Evolutionary conservation across 1,140 invertebrate species (phyloP), one percentile per base, ranked within the genome.

Genomic region (Drosophila persimilis): DNA sequence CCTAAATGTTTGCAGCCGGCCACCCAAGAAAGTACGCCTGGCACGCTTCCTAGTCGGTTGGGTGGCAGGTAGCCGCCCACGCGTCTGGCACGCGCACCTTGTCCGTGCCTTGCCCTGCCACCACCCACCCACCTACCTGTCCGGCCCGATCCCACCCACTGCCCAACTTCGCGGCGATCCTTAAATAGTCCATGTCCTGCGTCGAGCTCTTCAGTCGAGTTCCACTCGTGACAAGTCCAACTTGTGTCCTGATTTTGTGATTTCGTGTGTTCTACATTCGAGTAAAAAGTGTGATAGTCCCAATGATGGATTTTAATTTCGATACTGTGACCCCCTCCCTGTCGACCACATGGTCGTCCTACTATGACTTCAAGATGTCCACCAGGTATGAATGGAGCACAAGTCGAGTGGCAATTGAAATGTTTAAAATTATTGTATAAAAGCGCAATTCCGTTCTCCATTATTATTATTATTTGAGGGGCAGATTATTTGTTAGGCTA

Each of bases 141-240:
- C 3, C 13, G 17, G 3, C 31, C 31, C 31, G 24, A 24, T 26
- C 24, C 24, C 3, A 26, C 62, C 75, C 46, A 63, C 59, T 63
- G 41, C 3, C 29, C n/a, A 48, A 31, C 13, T 15, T 26, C 45
- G 17, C 31, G 44, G n/a, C 61, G 62, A 56, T 72, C 60, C 55
- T 88, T 86, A 86, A 88, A 86, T 86, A 86, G 83, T 45, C 48
- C 56, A 59, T 2, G 8, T 6, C 47, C 9, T 13, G 6, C 0
- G 46, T 24, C 15, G 17, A 44, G 17, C 44, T 58, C 50, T 56
- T 86, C 81, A 86, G 83, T 86, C 72, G 83, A 86, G 83, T 86
- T 71, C 43, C 54, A 86, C 83, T 88, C 81, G 81, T 74, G 70
- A 61, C 81, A 86, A 88, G 81, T 88, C 22, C 66, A 86, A 88